Conservation (phyloP, 2,113 vertebrate species). For the Lepus europaeus region DNA sequence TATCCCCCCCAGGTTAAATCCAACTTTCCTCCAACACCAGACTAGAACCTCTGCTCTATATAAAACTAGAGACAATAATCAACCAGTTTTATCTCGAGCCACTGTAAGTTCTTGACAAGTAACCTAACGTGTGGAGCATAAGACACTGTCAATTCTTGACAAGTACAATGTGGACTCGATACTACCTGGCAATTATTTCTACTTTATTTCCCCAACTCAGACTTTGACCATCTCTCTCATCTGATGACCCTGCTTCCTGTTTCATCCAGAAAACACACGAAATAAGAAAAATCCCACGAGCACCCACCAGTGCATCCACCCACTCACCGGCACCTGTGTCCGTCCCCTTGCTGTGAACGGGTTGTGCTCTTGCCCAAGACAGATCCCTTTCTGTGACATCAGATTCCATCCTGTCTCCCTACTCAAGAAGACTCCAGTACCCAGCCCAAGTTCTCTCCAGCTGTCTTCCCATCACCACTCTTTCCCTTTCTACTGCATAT, state of each 20-base stretch:
- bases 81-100: not conserved
- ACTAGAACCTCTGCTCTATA: not conserved
- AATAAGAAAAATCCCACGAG: not conserved
- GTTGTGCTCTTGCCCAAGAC: not conserved
- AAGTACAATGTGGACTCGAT: not conserved
- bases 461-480: not conserved
- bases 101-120: not conserved
- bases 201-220: not conserved
- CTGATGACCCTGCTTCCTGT: not conserved
- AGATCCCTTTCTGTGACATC: not conserved
- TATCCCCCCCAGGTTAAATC: not conserved
- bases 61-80: not conserved
- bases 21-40: not conserved
- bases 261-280: not conserved
- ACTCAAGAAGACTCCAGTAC: not conserved
- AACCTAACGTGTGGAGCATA: not conserved
- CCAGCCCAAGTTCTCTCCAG: not conserved
- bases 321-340: not conserved
- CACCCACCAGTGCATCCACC: not conserved
- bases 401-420: not conserved
- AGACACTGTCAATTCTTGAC: not conserved
- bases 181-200: not conserved
- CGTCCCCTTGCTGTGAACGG: not conserved
- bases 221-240: not conserved
- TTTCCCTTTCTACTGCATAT: not conserved